phyloP scores from a whole-genome alignment of 2,888 invertebrate species.

The Agonum fuliginosum region DNA sequence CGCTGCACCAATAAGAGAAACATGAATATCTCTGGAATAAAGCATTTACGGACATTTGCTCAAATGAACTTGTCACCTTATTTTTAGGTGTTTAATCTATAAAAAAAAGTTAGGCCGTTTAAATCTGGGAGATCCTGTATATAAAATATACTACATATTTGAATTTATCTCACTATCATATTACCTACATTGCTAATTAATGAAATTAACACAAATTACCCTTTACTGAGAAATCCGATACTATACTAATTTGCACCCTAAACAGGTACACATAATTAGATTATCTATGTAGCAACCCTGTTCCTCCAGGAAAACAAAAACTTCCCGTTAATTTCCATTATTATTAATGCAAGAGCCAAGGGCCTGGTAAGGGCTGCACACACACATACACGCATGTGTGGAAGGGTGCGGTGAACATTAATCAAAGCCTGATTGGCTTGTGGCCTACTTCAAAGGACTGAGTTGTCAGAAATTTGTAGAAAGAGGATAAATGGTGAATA shows the following conservation, averaged over 20 bases:
- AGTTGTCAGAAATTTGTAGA: not conserved
- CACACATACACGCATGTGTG: not conserved
- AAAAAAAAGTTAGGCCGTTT: too few species aligned
- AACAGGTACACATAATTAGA: not conserved
- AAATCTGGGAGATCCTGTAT: too few species aligned
- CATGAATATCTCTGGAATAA: too few species aligned
- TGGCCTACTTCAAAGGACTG: not conserved
- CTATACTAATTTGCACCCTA: too few species aligned
- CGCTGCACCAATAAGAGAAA: too few species aligned
- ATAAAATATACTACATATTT: too few species aligned
- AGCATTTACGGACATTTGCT: too few species aligned
- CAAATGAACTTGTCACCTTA: too few species aligned
- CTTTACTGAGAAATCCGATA: not conserved
- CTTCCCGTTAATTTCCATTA: slow-evolving; percentile 10
- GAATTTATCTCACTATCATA: too few species aligned
- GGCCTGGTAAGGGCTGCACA: not conserved
- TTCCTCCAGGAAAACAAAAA: slow-evolving; percentile 6
- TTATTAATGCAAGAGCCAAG: slow-evolving; percentile 11
- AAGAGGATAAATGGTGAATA: too few species aligned
- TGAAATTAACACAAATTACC: not conserved
- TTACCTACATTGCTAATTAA: too few species aligned
- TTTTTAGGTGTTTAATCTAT: too few species aligned
- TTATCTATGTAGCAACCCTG: not conserved
- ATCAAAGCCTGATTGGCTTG: slow-evolving; percentile 7
- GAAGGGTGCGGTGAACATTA: not conserved